A percentile compares a stretch with the other conserved stretches of the same genome.
phyloP scores from a whole-genome alignment of 2,113 vertebrate species.

The Lutjanus erythropterus region DNA sequence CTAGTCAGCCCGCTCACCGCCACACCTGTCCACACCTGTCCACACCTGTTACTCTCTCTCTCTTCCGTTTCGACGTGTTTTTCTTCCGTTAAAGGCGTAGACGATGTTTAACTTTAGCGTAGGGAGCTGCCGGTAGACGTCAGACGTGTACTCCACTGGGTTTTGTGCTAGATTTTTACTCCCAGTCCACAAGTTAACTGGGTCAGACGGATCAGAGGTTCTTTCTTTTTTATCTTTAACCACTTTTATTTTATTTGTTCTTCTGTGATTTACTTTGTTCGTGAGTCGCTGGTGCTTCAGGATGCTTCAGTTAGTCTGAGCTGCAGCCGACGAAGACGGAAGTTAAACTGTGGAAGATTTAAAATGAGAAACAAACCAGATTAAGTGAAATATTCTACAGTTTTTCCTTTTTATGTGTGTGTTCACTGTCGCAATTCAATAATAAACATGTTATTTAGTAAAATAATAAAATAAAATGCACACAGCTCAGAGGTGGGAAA shows the following conservation, averaged over 20 bases:
- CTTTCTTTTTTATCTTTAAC: not conserved
- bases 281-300: not conserved
- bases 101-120: not conserved
- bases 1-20: conserved; percentile 9
- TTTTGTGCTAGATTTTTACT: conserved; percentile 11
- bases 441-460: too few relatives aligned
- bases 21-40: not conserved
- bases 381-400: not conserved
- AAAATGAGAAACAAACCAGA: not conserved
- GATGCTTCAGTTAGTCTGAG: not conserved
- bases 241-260: too few relatives aligned
- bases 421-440: not conserved
- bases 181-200: not conserved
- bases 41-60: not conserved
- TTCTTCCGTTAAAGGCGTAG: not conserved
- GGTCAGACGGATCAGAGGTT: not conserved
- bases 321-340: not conserved
- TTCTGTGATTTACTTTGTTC: not conserved
- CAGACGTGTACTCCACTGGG: not conserved
- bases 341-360: not conserved
- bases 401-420: not conserved
- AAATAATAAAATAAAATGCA: too few relatives aligned
- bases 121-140: not conserved
- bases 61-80: not conserved
- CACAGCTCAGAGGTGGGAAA: too few relatives aligned